These are phyloP conservation scores for Gryllus bimaculatus DNA, from an alignment of 1,140 invertebrate species.

Conservation along the genomic window DNA sequence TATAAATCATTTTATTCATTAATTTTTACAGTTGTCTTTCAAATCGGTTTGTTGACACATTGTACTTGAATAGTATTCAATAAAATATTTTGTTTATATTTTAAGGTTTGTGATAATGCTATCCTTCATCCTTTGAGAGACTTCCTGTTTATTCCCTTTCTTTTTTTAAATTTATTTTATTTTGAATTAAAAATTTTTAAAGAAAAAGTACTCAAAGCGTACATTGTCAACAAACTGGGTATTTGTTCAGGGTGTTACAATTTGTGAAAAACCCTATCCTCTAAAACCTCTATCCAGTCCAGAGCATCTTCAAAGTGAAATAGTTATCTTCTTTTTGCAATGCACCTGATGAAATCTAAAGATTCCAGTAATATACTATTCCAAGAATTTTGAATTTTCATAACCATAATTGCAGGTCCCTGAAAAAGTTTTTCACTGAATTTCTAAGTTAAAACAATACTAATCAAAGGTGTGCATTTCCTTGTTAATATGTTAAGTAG, in stretches of 20 bases:
- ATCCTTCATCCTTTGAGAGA: background rate
- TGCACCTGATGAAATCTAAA: no score
- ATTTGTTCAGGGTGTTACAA: background rate
- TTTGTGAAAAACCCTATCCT: background rate
- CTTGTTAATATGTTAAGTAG: no score
- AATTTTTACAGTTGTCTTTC: constrained; percentile 23
- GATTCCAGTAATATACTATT: no score
- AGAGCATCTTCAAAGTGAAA: no score
- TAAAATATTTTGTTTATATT: constrained; percentile 25
- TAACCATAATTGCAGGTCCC: no score
- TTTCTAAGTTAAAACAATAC: no score
- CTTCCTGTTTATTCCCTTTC: background rate
- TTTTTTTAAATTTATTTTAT: background rate
- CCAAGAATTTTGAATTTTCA: no score
- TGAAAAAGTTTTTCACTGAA: no score
- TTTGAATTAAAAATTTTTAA: background rate
- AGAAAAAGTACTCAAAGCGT: background rate
- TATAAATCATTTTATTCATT: constrained; percentile 19
- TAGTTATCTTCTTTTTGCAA: no score
- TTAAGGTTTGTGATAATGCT: constrained; percentile 7
- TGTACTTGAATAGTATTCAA: constrained; percentile 22
- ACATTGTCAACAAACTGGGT: background rate
- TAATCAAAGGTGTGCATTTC: no score
- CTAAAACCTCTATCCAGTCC: no score
- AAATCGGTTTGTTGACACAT: constrained; percentile 23